These are phyloP conservation scores for Anastrepha ludens DNA, from an alignment of 1,140 invertebrate genomes.

Conservation along the genomic window DNA sequence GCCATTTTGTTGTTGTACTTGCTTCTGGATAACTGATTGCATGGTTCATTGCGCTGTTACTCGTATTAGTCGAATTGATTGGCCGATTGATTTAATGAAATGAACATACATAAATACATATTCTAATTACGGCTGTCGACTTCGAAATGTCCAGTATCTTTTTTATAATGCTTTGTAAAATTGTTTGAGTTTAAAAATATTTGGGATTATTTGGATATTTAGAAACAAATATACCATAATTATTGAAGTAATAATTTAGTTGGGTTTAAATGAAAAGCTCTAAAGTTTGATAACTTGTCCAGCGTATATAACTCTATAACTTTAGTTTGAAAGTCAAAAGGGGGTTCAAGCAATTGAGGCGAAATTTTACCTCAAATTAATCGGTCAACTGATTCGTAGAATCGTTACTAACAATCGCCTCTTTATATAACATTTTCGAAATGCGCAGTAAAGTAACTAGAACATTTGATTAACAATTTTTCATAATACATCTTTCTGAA, in stretches of 20 bases:
- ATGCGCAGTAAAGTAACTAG: constrained; percentile 25
- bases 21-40: constrained; percentile 47
- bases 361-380: not conserved
- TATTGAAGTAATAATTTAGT: not conserved
- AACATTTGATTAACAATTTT: not conserved
- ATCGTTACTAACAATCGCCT: constrained; percentile 38
- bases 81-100: constrained; percentile 41
- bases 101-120: not conserved
- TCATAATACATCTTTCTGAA: not conserved
- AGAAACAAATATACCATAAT: not conserved
- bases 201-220: not conserved
- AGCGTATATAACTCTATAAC: too few relatives aligned
- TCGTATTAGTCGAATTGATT: constrained; percentile 30
- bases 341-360: not conserved
- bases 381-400: constrained; percentile 30
- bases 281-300: too few relatives aligned
- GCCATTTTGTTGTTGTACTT: constrained; percentile 42
- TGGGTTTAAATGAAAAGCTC: not conserved
- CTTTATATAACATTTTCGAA: constrained; percentile 10
- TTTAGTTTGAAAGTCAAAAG: not conserved
- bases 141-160: not conserved
- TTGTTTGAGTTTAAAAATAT: not conserved
- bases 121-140: not conserved
- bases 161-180: not conserved
- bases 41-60: constrained; percentile 45